Conservation (phyloP, 2,797 vertebrate genomes). For the Myotis daubentonii region DNA sequence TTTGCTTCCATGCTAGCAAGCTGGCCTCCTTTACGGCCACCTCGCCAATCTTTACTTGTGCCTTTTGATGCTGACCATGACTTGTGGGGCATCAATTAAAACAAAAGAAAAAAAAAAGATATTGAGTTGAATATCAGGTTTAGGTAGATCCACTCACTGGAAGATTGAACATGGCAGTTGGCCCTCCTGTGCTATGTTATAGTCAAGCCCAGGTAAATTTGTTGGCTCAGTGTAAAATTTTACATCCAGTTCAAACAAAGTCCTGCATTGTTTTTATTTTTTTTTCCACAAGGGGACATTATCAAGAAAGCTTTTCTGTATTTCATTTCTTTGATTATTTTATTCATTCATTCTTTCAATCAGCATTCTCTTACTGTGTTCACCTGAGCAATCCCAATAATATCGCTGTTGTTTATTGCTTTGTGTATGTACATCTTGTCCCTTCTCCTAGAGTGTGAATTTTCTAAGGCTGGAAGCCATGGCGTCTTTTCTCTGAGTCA, state of each 20-base stretch:
- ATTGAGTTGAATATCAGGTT: background rate
- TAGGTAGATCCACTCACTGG: background rate
- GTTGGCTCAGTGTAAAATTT: background rate
- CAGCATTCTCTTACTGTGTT: background rate
- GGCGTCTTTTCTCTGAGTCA: background rate
- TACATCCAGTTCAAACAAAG: background rate
- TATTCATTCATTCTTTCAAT: background rate
- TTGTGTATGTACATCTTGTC: background rate
- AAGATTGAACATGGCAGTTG: background rate
- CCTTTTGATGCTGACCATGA: constrained; percentile 11
- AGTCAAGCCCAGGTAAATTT: background rate
- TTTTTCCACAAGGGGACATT: background rate
- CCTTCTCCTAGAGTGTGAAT: background rate
- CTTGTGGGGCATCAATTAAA: background rate
- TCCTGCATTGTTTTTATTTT: background rate
- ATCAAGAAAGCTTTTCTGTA: background rate
- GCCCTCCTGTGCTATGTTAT: background rate
- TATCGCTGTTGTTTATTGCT: background rate
- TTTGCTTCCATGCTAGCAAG: background rate
- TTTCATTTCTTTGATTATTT: background rate
- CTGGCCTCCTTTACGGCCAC: background rate
- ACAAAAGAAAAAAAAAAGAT: background rate
- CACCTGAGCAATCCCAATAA: background rate
- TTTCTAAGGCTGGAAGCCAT: background rate
- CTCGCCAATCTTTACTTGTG: background rate